phyloP scores from a whole-genome alignment of 2,113 vertebrate species.

The Crypturellus undulatus region DNA sequence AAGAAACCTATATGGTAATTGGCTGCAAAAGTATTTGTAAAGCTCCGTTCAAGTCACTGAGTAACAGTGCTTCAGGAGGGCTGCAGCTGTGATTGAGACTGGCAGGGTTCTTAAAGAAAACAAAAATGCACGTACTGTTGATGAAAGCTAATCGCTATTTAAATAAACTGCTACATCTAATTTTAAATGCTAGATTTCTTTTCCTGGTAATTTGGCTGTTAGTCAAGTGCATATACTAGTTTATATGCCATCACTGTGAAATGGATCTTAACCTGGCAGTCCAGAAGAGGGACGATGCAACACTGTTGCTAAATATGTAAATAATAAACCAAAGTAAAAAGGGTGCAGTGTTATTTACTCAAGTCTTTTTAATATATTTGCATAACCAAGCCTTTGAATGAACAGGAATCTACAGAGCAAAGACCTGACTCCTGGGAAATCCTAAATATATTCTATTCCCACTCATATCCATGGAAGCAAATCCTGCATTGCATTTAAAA shows the following conservation, averaged over 20 bases:
- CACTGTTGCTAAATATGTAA: conserved; percentile 38
- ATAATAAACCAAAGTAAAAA: conserved; percentile 38
- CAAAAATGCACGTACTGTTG: not conserved
- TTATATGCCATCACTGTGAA: not conserved
- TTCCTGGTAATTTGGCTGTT: not conserved
- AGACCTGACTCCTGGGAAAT: conserved; percentile 62
- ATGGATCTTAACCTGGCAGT: not conserved
- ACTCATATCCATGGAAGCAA: conserved; percentile 41
- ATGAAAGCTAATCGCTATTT: conserved; percentile 28
- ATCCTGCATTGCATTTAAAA: conserved; percentile 16
- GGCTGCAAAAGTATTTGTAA: not conserved
- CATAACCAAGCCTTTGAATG: conserved; percentile 56
- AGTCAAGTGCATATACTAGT: not conserved
- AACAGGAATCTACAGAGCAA: conserved; percentile 32
- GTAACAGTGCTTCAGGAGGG: conserved; percentile 2
- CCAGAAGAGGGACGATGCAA: not conserved
- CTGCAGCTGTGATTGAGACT: not conserved
- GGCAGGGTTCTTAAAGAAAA: conserved; percentile 27
- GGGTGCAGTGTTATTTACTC: conserved; percentile 28
- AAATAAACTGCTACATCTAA: conserved; percentile 40
- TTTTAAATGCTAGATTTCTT: conserved; percentile 8
- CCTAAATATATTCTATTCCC: conserved; percentile 55
- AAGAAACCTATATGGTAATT: conserved; percentile 1
- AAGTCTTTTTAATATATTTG: conserved; percentile 46
- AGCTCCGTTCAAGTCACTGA: not conserved